Evolutionary conservation across 2,113 vertebrate species (phyloP).

Genomic region (Rhinopithecus roxellana): DNA sequence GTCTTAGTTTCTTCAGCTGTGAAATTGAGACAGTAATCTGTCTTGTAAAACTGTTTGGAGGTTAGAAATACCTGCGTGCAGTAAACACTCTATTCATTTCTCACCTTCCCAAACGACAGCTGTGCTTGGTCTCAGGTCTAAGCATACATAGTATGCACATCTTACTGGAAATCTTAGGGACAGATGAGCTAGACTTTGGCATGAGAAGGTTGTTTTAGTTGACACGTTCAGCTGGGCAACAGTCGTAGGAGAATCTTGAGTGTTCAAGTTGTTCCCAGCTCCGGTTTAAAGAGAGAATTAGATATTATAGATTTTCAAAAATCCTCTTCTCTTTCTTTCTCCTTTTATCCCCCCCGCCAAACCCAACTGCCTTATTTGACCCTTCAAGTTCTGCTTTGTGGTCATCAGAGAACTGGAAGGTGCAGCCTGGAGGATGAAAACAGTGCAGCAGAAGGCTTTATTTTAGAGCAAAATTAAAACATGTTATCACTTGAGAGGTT

Average conservation of each 20-base stretch:
- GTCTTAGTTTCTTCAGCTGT: not conserved
- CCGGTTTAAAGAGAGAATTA: not conserved
- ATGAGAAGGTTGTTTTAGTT: not conserved
- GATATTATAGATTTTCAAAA: not conserved
- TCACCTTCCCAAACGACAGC: fast-evolving
- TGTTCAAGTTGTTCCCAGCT: not conserved
- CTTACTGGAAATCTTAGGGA: not conserved
- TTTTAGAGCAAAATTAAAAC: not conserved
- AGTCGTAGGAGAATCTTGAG: not conserved
- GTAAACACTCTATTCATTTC: fast-evolving
- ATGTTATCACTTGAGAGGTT: not conserved
- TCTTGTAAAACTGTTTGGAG: not conserved
- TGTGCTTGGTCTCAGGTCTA: not conserved
- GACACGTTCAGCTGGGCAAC: not conserved
- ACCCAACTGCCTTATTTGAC: not conserved
- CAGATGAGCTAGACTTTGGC: not conserved
- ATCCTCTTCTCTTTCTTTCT: not conserved
- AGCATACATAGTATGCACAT: fast-evolving
- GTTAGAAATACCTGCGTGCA: fast-evolving
- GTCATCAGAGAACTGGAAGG: not conserved
- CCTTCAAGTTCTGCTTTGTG: not conserved
- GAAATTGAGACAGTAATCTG: not conserved
- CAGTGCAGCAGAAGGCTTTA: not conserved
- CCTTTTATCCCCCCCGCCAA: not conserved
- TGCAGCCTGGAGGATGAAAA: not conserved